Conservation (phyloP, 2,113 vertebrate genomes). For the Tenebrosternarchus preto region DNA sequence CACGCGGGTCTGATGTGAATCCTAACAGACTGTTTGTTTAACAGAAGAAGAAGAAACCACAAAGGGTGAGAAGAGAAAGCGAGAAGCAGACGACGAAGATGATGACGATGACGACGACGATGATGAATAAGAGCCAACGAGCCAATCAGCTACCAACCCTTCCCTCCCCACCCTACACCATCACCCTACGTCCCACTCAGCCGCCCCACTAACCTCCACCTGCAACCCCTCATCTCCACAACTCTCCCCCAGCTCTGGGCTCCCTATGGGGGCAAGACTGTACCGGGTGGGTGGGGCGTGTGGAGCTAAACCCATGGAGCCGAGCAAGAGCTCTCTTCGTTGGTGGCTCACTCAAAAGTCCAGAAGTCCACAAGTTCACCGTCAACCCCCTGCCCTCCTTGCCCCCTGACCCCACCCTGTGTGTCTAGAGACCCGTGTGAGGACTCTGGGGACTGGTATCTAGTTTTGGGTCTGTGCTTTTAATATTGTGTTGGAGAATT, state of each 20-base stretch:
- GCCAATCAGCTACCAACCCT: slow-evolving; percentile 66
- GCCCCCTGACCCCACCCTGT: slow-evolving; percentile 48
- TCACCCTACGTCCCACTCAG: slow-evolving; percentile 55
- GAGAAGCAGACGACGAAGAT: slow-evolving; percentile 86
- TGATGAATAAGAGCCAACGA: slow-evolving; percentile 70
- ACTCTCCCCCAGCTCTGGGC: slow-evolving; percentile 65
- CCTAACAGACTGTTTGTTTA: not conserved
- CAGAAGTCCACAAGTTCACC: slow-evolving; percentile 76
- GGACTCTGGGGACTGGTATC: slow-evolving; percentile 81
- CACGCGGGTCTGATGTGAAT: too few relatives aligned
- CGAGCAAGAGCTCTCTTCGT: slow-evolving; percentile 62
- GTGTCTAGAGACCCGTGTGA: slow-evolving; percentile 76
- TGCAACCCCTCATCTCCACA: slow-evolving; percentile 55
- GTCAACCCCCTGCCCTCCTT: slow-evolving; percentile 60
- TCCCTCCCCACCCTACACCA: slow-evolving; percentile 50
- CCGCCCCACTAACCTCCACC: slow-evolving; percentile 52
- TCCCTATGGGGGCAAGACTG: slow-evolving; percentile 79
- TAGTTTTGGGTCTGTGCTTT: slow-evolving; percentile 85
- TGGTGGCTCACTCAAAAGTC: slow-evolving; percentile 79
- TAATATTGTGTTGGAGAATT: slow-evolving; percentile 83
- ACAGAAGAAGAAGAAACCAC: slow-evolving; percentile 55
- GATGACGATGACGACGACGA: slow-evolving; percentile 79
- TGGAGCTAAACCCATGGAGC: slow-evolving; percentile 74
- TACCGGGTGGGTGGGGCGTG: slow-evolving; percentile 79
- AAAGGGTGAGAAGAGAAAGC: slow-evolving; percentile 89